Evolutionary conservation across 2,888 invertebrate species (phyloP).

Genomic region (Trachelus iudaicus): DNA sequence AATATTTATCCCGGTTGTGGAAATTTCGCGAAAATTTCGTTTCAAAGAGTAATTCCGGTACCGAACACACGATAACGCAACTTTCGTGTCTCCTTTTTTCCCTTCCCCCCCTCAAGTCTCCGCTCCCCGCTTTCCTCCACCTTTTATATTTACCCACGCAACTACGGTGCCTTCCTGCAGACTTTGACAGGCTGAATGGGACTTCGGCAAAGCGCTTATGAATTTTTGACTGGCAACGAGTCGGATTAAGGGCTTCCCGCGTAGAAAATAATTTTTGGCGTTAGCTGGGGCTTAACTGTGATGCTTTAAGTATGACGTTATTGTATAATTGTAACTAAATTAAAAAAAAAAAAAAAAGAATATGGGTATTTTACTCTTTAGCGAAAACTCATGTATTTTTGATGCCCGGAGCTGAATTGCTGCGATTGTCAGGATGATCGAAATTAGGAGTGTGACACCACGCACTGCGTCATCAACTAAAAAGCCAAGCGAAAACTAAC

Average conservation of each 20-base stretch:
- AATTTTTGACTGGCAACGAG: constrained; percentile 20
- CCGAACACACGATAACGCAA: background rate
- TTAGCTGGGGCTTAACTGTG: no score
- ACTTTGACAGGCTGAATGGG: background rate
- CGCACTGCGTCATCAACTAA: no score
- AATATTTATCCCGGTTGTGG: background rate
- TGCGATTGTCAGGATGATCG: no score
- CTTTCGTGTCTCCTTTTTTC: background rate
- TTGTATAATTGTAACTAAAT: no score
- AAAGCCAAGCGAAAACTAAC: no score
- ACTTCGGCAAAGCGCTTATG: constrained; percentile 13
- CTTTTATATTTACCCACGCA: background rate
- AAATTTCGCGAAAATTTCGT: background rate
- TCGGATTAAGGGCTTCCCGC: constrained; percentile 18
- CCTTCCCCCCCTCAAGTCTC: background rate
- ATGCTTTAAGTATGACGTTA: no score
- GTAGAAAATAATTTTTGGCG: no score
- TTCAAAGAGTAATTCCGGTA: background rate
- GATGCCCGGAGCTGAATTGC: no score
- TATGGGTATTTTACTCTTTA: no score
- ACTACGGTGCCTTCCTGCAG: background rate
- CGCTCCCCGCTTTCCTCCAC: background rate
- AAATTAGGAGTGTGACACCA: no score
- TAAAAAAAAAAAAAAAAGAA: no score
- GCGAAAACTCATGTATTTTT: no score